Evolutionary conservation across 2,113 vertebrate species (phyloP).

Genomic region (Stigmatopora argus): DNA sequence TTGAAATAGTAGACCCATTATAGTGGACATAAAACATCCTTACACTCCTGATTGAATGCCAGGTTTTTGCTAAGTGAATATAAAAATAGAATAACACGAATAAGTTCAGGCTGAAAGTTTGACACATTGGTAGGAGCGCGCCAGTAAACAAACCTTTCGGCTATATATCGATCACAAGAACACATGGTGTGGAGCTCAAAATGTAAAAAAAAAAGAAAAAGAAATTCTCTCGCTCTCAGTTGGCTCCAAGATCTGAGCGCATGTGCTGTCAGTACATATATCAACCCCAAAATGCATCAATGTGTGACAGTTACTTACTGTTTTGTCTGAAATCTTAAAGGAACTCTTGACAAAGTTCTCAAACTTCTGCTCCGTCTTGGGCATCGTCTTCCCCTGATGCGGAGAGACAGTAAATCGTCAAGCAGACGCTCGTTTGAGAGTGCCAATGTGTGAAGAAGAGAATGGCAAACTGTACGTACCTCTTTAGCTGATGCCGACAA

Average conservation of each 20-base stretch:
- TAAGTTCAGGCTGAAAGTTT: neutral
- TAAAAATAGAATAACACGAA: neutral
- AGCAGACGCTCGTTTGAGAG: conserved; percentile 25
- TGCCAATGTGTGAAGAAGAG: conserved; percentile 18
- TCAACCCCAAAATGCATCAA: neutral
- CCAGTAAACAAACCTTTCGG: neutral
- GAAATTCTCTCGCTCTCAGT: neutral
- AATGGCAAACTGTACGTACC: conserved; percentile 55
- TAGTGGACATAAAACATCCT: too few species aligned
- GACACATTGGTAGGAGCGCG: conserved; percentile 1
- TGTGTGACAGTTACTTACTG: conserved; percentile 51
- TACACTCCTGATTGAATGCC: too few species aligned
- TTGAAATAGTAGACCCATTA: too few species aligned
- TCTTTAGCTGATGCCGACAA: conserved; percentile 65
- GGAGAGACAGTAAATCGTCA: conserved; percentile 23
- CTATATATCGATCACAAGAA: neutral
- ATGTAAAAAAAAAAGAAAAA: neutral
- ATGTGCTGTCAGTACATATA: neutral
- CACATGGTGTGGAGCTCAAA: neutral
- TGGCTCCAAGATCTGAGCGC: neutral
- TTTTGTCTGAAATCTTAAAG: conserved; percentile 69
- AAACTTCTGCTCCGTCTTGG: conserved; percentile 75
- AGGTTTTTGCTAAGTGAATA: too few species aligned
- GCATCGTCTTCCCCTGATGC: conserved; percentile 64
- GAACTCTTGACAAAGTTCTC: conserved; percentile 67